Evolutionary conservation across 2,113 vertebrate species (phyloP).

Genomic region (Protobothrops mucrosquamatus): DNA sequence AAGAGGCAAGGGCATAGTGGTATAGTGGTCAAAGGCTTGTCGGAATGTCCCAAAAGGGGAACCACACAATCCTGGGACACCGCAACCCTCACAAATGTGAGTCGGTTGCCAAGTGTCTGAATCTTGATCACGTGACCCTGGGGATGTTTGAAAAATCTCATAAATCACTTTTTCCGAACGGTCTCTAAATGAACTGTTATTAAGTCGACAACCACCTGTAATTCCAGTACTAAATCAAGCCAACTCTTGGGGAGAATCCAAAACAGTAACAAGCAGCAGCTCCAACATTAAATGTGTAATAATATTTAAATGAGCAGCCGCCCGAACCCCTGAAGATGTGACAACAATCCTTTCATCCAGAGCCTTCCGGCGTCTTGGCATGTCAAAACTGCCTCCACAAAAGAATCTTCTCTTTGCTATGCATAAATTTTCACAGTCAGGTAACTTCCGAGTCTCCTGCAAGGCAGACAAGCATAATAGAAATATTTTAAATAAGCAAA

Average conservation of each 20-base stretch:
- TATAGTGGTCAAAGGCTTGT: too few relatives aligned
- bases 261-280: background rate
- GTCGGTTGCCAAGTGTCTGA: background rate
- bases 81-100: too few relatives aligned
- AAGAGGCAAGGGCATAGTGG: too few relatives aligned
- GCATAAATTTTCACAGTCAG: background rate
- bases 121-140: background rate
- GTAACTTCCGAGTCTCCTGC: background rate
- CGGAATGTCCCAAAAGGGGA: too few relatives aligned
- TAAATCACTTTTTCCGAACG: background rate
- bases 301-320: background rate
- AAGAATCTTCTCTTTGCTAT: background rate
- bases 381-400: background rate
- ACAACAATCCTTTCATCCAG: background rate
- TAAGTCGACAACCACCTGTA: background rate
- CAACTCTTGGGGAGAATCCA: background rate
- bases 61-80: too few relatives aligned
- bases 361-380: background rate
- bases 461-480: background rate
- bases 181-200: background rate
- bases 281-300: background rate
- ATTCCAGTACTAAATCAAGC: background rate
- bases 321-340: too few relatives aligned
- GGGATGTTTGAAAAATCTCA: background rate
- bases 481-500: background rate